Conservation (phyloP, 1,140 invertebrate species). For the Rhopalosiphum maidis region DNA sequence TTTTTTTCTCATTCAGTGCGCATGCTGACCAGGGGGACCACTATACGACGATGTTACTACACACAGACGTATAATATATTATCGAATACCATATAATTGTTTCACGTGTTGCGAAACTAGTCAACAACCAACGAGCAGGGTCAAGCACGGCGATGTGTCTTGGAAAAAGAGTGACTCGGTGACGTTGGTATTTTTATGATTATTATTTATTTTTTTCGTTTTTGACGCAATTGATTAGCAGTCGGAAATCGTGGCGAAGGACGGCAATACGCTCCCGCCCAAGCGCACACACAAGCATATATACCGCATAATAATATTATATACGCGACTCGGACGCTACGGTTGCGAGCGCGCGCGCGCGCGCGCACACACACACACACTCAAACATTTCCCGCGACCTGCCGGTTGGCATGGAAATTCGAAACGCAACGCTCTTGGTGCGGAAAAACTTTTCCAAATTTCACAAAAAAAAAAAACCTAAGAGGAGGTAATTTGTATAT, state of each 20-base stretch:
- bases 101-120: not conserved
- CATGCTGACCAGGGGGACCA: not conserved
- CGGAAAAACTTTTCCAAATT: not conserved
- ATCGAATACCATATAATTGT: not conserved
- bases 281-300: not conserved
- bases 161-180: not conserved
- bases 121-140: not conserved
- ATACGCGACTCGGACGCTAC: not conserved
- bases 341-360: too few relatives aligned
- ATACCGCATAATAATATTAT: not conserved
- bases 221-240: slow-evolving; percentile 14
- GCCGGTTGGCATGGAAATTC: not conserved
- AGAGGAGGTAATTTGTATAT: not conserved
- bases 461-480: not conserved
- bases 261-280: not conserved
- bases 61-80: not conserved
- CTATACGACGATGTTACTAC: not conserved
- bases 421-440: not conserved
- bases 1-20: not conserved
- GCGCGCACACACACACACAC: not conserved
- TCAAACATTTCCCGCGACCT: not conserved
- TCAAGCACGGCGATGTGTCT: not conserved
- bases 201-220: slow-evolving; percentile 10
- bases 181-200: not conserved
- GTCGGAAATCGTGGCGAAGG: slow-evolving; percentile 35